These are phyloP conservation scores for Hyles lineata DNA, from an alignment of 2,888 invertebrate genomes.

Conservation along the genomic window DNA sequence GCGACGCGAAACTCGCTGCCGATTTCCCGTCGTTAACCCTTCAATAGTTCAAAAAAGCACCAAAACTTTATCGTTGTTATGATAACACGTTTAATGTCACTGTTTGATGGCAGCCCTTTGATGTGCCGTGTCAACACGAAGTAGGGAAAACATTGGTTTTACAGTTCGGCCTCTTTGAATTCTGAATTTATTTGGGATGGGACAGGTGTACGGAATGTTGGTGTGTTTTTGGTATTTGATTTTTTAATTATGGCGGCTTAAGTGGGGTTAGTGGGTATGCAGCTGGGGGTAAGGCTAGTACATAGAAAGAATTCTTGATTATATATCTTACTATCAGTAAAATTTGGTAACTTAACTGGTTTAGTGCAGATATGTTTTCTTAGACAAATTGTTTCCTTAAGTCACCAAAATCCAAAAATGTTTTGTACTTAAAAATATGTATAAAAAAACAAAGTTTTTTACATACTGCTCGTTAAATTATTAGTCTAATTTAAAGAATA, in stretches of 20 bases:
- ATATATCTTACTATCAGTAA: too few species aligned
- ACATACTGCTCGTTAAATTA: too few species aligned
- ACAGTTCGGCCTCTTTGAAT: conserved; percentile 13
- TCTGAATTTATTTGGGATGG: background rate
- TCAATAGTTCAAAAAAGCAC: conserved; percentile 45
- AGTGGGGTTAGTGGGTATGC: background rate
- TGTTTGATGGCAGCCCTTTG: conserved; percentile 49
- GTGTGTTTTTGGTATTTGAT: background rate
- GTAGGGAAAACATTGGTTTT: conserved; percentile 16
- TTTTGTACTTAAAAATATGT: too few species aligned
- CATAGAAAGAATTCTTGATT: background rate
- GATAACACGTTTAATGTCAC: conserved; percentile 47
- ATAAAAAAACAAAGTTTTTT: too few species aligned
- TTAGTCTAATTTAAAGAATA: too few species aligned
- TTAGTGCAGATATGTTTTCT: too few species aligned
- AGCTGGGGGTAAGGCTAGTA: background rate
- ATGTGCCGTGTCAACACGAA: conserved; percentile 35
- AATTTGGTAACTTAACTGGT: too few species aligned
- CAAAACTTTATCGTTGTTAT: conserved; percentile 47
- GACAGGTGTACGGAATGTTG: conserved; percentile 14
- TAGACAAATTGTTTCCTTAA: too few species aligned
- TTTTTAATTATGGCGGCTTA: background rate
- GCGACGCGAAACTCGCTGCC: conserved; percentile 38
- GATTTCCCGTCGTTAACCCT: conserved; percentile 53
- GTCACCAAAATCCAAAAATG: too few species aligned